These are phyloP conservation scores for Sceloporus tristichus DNA, from an alignment of 2,113 vertebrate species.

Conservation along the genomic window DNA sequence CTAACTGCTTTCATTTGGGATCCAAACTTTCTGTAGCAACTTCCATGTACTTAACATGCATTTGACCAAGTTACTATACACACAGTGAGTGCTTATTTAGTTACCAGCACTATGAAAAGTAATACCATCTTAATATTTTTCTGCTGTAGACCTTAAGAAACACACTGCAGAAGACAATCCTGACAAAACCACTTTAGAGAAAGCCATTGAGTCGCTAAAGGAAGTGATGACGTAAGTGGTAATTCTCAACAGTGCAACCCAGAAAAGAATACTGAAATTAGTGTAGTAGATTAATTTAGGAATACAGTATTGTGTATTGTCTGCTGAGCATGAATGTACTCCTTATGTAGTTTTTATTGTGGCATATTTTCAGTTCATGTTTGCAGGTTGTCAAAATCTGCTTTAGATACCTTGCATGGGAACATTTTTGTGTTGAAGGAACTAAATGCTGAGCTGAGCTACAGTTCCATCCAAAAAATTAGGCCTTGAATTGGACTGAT, in stretches of 20 bases:
- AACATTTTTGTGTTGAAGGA: not conserved
- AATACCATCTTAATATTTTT: constrained; percentile 5
- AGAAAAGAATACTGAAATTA: not conserved
- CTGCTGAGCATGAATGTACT: not conserved
- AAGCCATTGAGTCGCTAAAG: constrained; percentile 94
- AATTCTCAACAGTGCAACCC: not conserved
- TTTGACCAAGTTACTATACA: not conserved
- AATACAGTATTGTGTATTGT: not conserved
- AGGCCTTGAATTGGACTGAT: not conserved
- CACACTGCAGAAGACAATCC: constrained; percentile 96
- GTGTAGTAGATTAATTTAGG: not conserved
- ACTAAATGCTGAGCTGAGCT: not conserved
- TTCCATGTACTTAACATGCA: not conserved
- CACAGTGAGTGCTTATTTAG: not conserved
- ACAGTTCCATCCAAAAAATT: not conserved
- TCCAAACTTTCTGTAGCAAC: not conserved
- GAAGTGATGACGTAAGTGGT: constrained; percentile 98
- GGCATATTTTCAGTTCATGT: not conserved
- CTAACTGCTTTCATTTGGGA: not conserved
- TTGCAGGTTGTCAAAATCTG: not conserved
- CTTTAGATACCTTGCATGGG: not conserved
- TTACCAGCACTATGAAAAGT: not conserved
- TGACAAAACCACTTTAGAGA: constrained; percentile 93
- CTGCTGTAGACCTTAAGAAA: constrained; percentile 91
- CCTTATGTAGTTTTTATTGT: not conserved